These are phyloP conservation scores for Drosophila rellima DNA, from an alignment of 2,888 invertebrate genomes.

Conservation along the genomic window DNA sequence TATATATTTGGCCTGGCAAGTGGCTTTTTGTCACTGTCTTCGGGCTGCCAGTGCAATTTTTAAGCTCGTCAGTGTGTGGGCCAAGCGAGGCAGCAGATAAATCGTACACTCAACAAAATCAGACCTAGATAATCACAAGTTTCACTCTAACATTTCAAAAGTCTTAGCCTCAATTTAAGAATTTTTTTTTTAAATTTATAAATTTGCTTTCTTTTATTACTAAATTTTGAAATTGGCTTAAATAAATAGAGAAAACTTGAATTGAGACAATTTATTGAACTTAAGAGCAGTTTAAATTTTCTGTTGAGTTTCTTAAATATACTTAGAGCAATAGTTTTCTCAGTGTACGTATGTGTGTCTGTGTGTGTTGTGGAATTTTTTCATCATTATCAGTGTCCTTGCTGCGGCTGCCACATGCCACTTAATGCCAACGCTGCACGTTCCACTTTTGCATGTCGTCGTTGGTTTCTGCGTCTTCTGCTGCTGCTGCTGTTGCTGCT, in stretches of 20 bases:
- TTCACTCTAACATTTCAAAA: too few relatives aligned
- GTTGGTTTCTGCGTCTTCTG: conserved; percentile 46
- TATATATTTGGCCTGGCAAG: conserved; percentile 58
- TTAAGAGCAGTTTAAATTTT: background rate
- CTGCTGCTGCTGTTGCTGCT: conserved; percentile 36
- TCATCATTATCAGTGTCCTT: conserved; percentile 80
- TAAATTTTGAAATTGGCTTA: too few relatives aligned
- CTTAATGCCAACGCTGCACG: conserved; percentile 80
- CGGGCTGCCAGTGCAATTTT: conserved; percentile 74
- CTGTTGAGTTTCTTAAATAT: background rate
- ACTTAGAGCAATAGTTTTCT: background rate
- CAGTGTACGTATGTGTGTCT: conserved; percentile 22
- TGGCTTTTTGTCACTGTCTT: conserved; percentile 79
- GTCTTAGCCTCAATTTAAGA: too few relatives aligned
- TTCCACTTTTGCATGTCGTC: conserved; percentile 71
- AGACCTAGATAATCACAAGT: too few relatives aligned
- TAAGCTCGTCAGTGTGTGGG: conserved; percentile 58
- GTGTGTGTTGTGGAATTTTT: conserved; percentile 63
- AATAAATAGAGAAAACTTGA: too few relatives aligned
- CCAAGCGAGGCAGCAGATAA: conserved; percentile 47
- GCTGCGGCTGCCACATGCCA: conserved; percentile 73
- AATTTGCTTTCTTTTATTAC: too few relatives aligned
- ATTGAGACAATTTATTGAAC: too few relatives aligned
- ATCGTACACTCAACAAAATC: conserved; percentile 22
- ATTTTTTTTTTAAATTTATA: too few relatives aligned